Evolutionary conservation across 2,888 invertebrate genomes (phyloP).

Genomic region (Augochlorella aurata): DNA sequence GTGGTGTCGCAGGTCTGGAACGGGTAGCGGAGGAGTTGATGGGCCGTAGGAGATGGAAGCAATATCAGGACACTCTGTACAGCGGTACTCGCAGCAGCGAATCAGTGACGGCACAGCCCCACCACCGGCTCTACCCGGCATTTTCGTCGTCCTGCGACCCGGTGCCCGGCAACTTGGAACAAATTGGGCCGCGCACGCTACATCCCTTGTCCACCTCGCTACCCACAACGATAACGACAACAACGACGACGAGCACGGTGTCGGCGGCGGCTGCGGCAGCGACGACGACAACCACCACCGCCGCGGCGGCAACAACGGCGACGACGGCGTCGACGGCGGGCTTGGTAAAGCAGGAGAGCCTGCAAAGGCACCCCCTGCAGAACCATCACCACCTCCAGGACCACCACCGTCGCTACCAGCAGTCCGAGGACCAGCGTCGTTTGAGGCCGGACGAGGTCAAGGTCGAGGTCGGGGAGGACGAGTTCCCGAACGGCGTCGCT

Average conservation of each 20-base stretch:
- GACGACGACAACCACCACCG: conserved; percentile 57
- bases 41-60: conserved; percentile 98
- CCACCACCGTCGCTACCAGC: conserved; percentile 65
- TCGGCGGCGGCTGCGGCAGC: conserved; percentile 51
- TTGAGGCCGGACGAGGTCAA: conserved; percentile 83
- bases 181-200: conserved; percentile 70
- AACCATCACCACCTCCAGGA: conserved; percentile 68
- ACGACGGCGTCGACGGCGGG: conserved; percentile 40
- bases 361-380: conserved; percentile 68
- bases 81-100: conserved; percentile 81
- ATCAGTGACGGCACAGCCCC: conserved; percentile 77
- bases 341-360: conserved; percentile 73
- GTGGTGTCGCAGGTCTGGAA: conserved; percentile 91
- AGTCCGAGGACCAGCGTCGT: conserved; percentile 65
- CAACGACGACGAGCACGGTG: conserved; percentile 64
- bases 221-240: conserved; percentile 64
- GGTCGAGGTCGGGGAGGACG: conserved; percentile 81
- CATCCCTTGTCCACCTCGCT: conserved; percentile 67
- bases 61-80: conserved; percentile 91
- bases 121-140: conserved; percentile 75
- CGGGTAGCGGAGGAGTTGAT: conserved; percentile 98
- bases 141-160: conserved; percentile 72
- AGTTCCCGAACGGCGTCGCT: conserved; percentile 59
- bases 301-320: conserved; percentile 49
- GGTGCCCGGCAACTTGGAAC: conserved; percentile 67